phyloP scores from a whole-genome alignment of 1,140 invertebrate genomes.

The Doryteuthis pealeii region DNA sequence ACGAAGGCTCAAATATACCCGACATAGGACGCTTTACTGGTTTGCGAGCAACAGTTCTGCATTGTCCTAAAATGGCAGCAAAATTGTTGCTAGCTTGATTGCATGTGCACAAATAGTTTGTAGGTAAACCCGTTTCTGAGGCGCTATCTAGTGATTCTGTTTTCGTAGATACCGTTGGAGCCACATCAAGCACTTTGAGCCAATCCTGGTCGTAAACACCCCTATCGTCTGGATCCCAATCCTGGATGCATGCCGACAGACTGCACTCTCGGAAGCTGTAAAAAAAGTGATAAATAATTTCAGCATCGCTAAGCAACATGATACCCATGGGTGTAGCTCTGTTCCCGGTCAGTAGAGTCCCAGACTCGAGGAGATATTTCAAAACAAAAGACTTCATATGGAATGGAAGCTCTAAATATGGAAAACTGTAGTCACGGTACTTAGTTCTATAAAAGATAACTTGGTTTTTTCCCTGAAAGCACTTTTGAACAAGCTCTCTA shows the following conservation, averaged over 20 bases:
- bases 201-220: neutral
- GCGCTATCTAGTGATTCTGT: too few relatives aligned
- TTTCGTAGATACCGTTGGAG: neutral
- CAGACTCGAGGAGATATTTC: slow-evolving; percentile 4
- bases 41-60: neutral
- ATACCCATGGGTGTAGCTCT: neutral
- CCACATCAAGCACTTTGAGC: neutral
- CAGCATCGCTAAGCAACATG: neutral
- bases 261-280: neutral
- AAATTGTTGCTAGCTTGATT: too few relatives aligned
- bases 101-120: too few relatives aligned
- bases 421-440: slow-evolving; percentile 1
- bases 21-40: neutral
- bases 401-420: slow-evolving; percentile 1
- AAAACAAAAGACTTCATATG: slow-evolving; percentile 2
- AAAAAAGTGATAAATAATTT: slow-evolving; percentile 11
- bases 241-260: neutral
- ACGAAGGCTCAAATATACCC: neutral
- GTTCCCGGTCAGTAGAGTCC: neutral
- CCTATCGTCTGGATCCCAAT: slow-evolving; percentile 3
- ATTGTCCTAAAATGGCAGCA: neutral
- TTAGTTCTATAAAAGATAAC: slow-evolving; percentile 5
- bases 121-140: too few relatives aligned
- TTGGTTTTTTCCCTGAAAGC: slow-evolving; percentile 4
- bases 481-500: neutral